Base-by-base conservation (phyloP, 2,888 invertebrate species). In the Epinotia bilunana region DNA sequence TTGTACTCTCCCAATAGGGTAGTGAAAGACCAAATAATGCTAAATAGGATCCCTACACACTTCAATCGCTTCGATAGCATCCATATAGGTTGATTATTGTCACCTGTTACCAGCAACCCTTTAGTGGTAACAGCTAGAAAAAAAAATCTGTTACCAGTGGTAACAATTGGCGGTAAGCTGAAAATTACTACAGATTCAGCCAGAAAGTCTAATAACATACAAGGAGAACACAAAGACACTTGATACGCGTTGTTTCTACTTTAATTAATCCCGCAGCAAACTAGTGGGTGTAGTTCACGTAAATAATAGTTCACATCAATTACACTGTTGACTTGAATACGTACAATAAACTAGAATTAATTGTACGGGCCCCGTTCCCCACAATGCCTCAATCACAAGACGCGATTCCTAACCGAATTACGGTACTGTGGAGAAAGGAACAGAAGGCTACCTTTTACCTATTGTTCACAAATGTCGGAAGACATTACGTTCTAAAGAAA, bases 311-410 rank as follows among this genome's bases (percentile, higher is more conserved):
- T n/a, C 6, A 12, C 58, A 69, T 69, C 60, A 69, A 69, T 60
- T 60, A 69, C 58, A 43, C 69, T 60, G 58, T 69, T 69, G 69
- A 46, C 69, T 69, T 69, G 69, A 69, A 69, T 69, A 28, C 69
- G 69, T 60, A 69, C 69, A 69, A 69, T 69, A 60, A 60, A 69
- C 69, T 60, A 46, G 46, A 23, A 28, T 69, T 69, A 69, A 69
- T 69, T 69, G 69, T 60, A 46, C 11, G 55, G 23, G 53, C 65
- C 39, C 33, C n/a, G 64, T n/a, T 61, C 55, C 23, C 58, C 69
- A 69, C 69, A 69, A 69, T 69, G 46, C 58, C 58, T 69, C 69
- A 69, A 69, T 69, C 69, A 69, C 69, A 69, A 69, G 69, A 69
- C 69, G 69, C 69, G 69, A 69, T 28, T 69, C 69, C 69, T 69